Evolutionary conservation across 2,797 vertebrate genomes (phyloP).

Genomic region (Hafferia zeledoni): DNA sequence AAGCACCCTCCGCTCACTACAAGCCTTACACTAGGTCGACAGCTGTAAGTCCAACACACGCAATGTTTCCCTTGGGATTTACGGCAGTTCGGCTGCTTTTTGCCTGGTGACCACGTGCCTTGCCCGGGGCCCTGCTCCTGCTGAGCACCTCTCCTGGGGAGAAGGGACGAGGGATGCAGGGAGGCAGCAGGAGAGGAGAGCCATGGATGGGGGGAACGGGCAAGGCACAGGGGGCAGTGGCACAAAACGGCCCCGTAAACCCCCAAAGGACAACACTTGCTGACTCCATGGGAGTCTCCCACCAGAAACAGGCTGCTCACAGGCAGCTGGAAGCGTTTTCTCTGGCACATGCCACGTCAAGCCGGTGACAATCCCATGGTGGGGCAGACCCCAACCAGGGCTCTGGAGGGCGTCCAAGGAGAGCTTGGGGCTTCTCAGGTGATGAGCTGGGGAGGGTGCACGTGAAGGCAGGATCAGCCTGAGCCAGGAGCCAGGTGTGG

Average conservation of each 20-base stretch:
- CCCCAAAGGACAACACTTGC: slow-evolving; percentile 68
- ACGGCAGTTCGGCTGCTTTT: not conserved
- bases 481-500: not conserved
- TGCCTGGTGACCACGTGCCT: not conserved
- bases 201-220: not conserved
- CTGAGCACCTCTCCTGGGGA: not conserved
- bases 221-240: not conserved
- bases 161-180: not conserved
- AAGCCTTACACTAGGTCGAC: slow-evolving; percentile 74
- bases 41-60: slow-evolving; percentile 68
- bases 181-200: not conserved
- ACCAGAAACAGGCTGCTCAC: slow-evolving; percentile 53
- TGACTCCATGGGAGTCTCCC: slow-evolving; percentile 19
- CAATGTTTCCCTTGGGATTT: slow-evolving; percentile 66
- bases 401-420: not conserved
- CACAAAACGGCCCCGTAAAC: slow-evolving; percentile 36
- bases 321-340: slow-evolving; percentile 58
- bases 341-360: not conserved
- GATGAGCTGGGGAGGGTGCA: accelerated
- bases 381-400: not conserved
- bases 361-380: accelerated
- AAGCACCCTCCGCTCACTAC: slow-evolving; percentile 70
- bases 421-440: not conserved
- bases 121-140: not conserved
- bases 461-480: not conserved